Evolutionary conservation across 2,797 vertebrate genomes (phyloP).

Genomic region (Coilia nasus): DNA sequence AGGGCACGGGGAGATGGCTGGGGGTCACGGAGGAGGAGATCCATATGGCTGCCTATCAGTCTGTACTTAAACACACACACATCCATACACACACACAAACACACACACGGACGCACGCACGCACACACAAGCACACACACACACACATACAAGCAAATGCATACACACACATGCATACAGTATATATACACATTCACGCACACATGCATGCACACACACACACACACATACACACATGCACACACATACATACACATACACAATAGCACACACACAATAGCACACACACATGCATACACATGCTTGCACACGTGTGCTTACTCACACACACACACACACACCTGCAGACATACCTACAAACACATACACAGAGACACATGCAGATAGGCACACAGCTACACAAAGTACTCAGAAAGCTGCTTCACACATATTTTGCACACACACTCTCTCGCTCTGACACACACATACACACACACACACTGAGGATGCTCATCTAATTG

Average conservation of each 20-base stretch:
- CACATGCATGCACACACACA: too few species aligned
- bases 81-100: too few species aligned
- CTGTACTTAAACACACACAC: conserved; percentile 37
- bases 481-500: neutral
- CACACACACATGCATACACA: neutral
- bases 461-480: neutral
- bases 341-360: neutral
- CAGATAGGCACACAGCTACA: neutral
- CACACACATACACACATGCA: neutral
- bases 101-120: too few species aligned
- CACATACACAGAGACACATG: neutral
- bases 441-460: neutral
- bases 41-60: conserved; percentile 87
- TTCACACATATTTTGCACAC: neutral
- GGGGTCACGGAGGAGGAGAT: conserved; percentile 66
- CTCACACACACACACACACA: too few species aligned
- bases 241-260: too few species aligned
- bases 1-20: conserved; percentile 70
- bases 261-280: too few species aligned
- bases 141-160: neutral
- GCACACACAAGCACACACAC: too few species aligned
- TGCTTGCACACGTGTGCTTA: too few species aligned
- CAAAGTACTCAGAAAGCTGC: neutral
- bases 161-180: neutral
- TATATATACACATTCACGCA: neutral